Conservation (phyloP, 1,140 invertebrate genomes). For the Plodia interpunctella region DNA sequence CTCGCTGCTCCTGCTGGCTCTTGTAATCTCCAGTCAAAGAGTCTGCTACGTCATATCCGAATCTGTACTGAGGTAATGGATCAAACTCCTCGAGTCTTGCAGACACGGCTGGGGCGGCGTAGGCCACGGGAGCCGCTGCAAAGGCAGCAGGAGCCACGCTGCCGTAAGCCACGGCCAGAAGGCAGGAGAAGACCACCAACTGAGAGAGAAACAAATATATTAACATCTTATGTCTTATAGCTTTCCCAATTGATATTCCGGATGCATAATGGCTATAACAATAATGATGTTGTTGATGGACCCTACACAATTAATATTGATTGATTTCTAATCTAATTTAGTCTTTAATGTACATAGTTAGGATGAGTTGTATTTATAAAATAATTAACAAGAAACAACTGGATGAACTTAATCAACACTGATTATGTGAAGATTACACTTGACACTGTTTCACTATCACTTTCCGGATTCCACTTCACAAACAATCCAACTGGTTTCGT, state of each 20-base stretch:
- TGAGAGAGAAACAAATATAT: conserved; percentile 33
- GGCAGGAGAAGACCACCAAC: conserved; percentile 60
- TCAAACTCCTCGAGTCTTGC: conserved; percentile 77
- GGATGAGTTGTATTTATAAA: too few relatives aligned
- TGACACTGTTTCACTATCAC: conserved; percentile 48
- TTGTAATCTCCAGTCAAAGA: conserved; percentile 80
- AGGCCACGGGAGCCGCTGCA: conserved; percentile 55
- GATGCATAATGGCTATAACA: neutral
- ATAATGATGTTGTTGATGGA: neutral
- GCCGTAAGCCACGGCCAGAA: conserved; percentile 48
- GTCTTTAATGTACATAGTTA: too few relatives aligned
- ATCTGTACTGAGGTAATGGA: conserved; percentile 79
- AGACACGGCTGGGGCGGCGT: conserved; percentile 53
- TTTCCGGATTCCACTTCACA: conserved; percentile 46
- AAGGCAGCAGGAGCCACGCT: conserved; percentile 50
- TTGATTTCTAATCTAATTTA: too few relatives aligned
- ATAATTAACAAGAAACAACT: too few relatives aligned
- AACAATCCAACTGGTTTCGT: conserved; percentile 42
- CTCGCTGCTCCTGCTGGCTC: conserved; percentile 78
- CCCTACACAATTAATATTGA: neutral
- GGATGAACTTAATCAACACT: too few relatives aligned
- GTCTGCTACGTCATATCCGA: conserved; percentile 80
- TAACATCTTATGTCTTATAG: neutral
- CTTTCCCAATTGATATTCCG: neutral
- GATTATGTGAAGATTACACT: too few relatives aligned